These are phyloP conservation scores for Naja naja DNA, from an alignment of 2,113 vertebrate genomes.

Conservation along the genomic window DNA sequence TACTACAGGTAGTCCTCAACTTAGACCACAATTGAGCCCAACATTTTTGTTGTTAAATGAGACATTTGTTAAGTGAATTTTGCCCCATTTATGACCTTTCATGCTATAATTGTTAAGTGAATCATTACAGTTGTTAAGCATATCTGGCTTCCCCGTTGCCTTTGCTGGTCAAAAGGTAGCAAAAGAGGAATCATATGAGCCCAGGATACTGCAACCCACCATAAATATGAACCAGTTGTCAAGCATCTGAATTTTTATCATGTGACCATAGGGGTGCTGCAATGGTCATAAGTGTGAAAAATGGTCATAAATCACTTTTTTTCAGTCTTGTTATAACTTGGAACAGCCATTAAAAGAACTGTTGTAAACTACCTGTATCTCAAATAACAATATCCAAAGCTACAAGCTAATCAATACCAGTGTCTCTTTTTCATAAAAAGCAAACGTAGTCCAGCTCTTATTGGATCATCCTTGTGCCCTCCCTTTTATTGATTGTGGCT, in stretches of 20 bases:
- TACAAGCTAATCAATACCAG: not conserved
- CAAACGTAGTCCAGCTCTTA: not conserved
- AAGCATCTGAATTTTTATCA: not conserved
- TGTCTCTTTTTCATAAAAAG: not conserved
- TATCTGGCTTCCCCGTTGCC: not conserved
- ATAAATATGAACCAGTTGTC: not conserved
- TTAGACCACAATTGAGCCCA: not conserved
- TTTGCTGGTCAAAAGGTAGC: not conserved
- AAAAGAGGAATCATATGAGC: not conserved
- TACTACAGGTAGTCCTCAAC: not conserved
- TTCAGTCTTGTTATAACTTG: not conserved
- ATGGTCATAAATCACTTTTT: not conserved
- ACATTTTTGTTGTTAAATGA: not conserved
- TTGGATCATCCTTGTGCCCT: not conserved
- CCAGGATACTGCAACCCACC: not conserved
- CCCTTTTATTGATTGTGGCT: not conserved
- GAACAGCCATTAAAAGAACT: not conserved
- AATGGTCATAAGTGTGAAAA: not conserved
- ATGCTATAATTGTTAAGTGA: too few relatives aligned
- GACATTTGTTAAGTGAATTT: not conserved
- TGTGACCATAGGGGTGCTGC: not conserved
- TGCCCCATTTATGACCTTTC: not conserved
- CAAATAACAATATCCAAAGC: not conserved
- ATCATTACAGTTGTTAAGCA: not conserved
- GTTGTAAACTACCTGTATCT: not conserved